Percentiles rank a stretch among this genome's conserved stretches.
Evolutionary conservation across 2,797 vertebrate species (phyloP).

Genomic region (Spheniscus humboldti): DNA sequence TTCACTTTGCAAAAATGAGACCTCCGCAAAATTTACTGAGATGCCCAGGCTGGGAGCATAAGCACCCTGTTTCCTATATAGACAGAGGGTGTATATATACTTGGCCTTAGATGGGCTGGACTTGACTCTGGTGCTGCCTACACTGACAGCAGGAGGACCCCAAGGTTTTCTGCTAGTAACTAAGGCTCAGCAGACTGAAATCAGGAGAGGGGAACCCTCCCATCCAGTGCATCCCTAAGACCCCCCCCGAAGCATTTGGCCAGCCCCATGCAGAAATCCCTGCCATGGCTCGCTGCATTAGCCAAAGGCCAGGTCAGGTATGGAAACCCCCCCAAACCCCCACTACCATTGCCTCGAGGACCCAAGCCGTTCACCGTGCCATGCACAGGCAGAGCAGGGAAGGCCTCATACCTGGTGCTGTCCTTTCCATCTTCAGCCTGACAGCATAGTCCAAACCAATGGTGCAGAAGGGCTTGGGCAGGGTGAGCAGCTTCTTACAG

Average conservation of each 20-base stretch:
- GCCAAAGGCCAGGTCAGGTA: neutral
- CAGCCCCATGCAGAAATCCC: neutral
- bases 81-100: neutral
- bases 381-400: rapidly evolving
- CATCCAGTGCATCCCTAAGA: neutral
- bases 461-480: slow-evolving; percentile 88
- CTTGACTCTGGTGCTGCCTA: neutral
- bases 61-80: neutral
- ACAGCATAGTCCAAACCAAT: slow-evolving; percentile 84
- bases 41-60: neutral
- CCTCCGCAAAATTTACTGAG: neutral
- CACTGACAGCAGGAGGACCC: neutral
- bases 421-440: slow-evolving; percentile 81
- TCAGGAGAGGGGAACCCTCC: neutral
- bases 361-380: too few species aligned
- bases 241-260: neutral
- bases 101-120: neutral
- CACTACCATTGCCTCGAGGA: rapidly evolving
- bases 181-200: neutral
- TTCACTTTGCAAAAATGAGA: neutral
- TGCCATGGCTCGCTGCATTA: neutral
- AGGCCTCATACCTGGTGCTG: slow-evolving; percentile 73
- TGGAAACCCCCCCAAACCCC: neutral
- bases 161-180: neutral
- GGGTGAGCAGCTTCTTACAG: slow-evolving; percentile 86